A percentile compares a stretch with the other conserved stretches of the same genome.
These are phyloP conservation scores for Tiaroga cobitis DNA, from an alignment of 2,797 vertebrate species.

Conservation along the genomic window DNA sequence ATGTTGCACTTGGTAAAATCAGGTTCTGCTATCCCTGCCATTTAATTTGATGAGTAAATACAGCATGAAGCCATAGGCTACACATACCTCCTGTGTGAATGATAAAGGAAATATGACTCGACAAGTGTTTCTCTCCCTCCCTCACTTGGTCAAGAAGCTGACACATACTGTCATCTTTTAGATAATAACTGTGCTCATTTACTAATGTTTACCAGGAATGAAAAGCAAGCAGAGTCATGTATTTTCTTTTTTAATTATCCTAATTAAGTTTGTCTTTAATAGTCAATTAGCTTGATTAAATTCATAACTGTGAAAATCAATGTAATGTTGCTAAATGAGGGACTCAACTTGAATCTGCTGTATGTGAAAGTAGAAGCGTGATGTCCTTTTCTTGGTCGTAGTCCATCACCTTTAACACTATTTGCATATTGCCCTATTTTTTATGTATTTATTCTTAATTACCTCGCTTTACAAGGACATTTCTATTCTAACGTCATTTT, in stretches of 20 bases:
- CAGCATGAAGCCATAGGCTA: constrained; percentile 33
- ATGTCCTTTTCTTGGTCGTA: constrained; percentile 12
- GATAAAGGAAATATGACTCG: constrained; percentile 18
- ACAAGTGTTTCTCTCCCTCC: constrained; percentile 11
- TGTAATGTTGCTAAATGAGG: constrained; percentile 60
- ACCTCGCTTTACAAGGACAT: constrained; percentile 21
- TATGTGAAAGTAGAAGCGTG: constrained; percentile 57
- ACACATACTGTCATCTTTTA: constrained; percentile 69
- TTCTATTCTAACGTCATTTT: constrained; percentile 27
- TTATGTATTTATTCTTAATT: constrained; percentile 30
- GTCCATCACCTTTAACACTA: constrained; percentile 19
- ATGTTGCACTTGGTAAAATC: no score
- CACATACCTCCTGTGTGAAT: constrained; percentile 26
- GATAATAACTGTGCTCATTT: constrained; percentile 69
- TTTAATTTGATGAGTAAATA: constrained; percentile 17
- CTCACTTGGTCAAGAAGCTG: constrained; percentile 63
- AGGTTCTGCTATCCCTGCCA: not conserved
- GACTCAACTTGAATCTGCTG: constrained; percentile 60
- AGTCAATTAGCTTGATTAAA: constrained; percentile 78
- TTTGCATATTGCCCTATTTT: constrained; percentile 29
- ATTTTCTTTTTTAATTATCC: constrained; percentile 57
- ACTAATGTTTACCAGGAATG: constrained; percentile 74
- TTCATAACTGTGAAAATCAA: constrained; percentile 67
- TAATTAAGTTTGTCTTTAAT: constrained; percentile 75
- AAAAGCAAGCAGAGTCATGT: constrained; percentile 61